Percentiles rank a stretch among this genome's conserved stretches.
These are phyloP conservation scores for Marmota monax DNA, from an alignment of 2,113 vertebrate genomes.

Conservation along the genomic window DNA sequence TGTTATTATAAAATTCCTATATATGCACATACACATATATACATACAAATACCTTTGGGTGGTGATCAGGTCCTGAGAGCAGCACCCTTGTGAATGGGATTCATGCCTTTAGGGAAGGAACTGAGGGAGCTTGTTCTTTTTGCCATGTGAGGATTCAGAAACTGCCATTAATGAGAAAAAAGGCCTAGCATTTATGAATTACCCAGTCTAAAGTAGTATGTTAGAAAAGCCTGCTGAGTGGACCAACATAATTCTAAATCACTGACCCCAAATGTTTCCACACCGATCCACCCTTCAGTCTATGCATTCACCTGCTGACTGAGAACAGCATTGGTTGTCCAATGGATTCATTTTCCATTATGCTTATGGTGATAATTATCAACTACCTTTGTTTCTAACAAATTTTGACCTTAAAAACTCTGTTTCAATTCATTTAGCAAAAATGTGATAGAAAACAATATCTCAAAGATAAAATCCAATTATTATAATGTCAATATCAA, in stretches of 20 bases:
- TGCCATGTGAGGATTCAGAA: background rate
- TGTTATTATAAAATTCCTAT: too few relatives aligned
- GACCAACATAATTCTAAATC: background rate
- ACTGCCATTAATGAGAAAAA: background rate
- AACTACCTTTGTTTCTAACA: conserved; percentile 7
- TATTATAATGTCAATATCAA: background rate
- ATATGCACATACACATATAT: too few relatives aligned
- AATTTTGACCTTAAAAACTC: background rate
- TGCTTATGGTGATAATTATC: background rate
- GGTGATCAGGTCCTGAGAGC: too few relatives aligned
- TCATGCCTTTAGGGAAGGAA: too few relatives aligned
- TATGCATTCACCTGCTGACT: background rate
- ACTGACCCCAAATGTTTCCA: background rate
- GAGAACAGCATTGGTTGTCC: background rate
- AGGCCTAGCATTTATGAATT: background rate
- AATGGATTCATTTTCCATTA: background rate
- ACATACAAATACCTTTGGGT: background rate
- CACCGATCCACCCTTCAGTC: background rate
- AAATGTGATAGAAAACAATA: background rate
- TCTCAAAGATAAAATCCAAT: background rate
- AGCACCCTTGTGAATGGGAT: background rate
- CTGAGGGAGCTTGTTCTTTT: too few relatives aligned
- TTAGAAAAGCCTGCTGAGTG: background rate
- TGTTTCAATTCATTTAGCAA: background rate
- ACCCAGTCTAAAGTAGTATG: background rate